These are phyloP conservation scores for Gyrodactylus salaris DNA, from an alignment of 1,140 invertebrate genomes.

Conservation along the genomic window DNA sequence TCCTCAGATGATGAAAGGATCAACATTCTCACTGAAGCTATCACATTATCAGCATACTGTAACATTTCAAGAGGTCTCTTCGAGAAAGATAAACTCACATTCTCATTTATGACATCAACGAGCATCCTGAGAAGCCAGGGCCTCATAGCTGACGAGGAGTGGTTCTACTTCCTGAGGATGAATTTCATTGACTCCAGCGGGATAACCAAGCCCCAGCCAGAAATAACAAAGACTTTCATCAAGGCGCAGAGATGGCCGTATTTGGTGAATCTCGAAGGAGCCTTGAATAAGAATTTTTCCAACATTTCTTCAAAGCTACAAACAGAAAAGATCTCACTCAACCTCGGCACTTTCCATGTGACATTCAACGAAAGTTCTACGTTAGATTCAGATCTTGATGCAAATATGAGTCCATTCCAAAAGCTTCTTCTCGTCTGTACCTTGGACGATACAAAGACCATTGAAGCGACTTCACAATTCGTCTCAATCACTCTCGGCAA, in stretches of 20 bases:
- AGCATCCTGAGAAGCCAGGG: slow-evolving; percentile 32
- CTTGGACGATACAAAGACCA: slow-evolving; percentile 23
- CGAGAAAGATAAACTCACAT: slow-evolving; percentile 21
- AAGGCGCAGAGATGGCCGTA: slow-evolving; percentile 9
- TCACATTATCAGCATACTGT: slow-evolving; percentile 25
- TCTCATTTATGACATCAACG: slow-evolving; percentile 36
- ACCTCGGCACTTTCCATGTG: slow-evolving; percentile 25
- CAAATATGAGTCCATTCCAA: slow-evolving; percentile 17
- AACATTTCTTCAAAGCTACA: background rate
- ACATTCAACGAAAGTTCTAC: background rate
- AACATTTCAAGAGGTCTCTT: slow-evolving; percentile 22
- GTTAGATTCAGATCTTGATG: slow-evolving; percentile 9
- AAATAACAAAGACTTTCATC: slow-evolving; percentile 8
- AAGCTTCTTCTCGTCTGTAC: slow-evolving; percentile 19
- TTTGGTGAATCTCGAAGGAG: slow-evolving; percentile 17
- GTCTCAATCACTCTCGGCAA: slow-evolving; percentile 37
- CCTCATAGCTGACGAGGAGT: slow-evolving; percentile 26
- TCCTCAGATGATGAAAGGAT: slow-evolving; percentile 14
- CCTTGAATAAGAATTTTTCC: background rate
- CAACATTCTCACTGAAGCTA: slow-evolving; percentile 14
- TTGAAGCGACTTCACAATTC: slow-evolving; percentile 40
- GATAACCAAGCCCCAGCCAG: slow-evolving; percentile 8
- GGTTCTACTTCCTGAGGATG: slow-evolving; percentile 33
- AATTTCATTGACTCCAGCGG: background rate
- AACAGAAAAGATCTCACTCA: background rate